Conservation (phyloP, 2,888 invertebrate genomes). For the Amiota mariae region DNA sequence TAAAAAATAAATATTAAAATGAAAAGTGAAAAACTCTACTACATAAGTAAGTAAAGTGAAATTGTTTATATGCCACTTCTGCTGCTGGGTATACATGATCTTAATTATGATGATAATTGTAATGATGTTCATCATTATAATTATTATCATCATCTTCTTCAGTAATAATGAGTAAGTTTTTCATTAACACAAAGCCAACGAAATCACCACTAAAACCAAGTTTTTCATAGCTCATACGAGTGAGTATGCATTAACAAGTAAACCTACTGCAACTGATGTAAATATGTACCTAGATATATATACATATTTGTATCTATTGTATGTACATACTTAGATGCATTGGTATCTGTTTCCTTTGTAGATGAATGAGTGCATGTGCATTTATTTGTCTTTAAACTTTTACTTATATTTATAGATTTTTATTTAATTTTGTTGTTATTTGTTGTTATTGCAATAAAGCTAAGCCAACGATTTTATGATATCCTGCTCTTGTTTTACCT, state of each 20-base stretch:
- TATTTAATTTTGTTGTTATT: constrained; percentile 24
- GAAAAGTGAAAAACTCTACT: constrained; percentile 52
- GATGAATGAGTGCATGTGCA: constrained; percentile 20
- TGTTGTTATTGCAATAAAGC: constrained; percentile 22
- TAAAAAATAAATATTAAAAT: constrained; percentile 12
- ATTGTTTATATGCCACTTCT: constrained; percentile 41
- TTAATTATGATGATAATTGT: background rate
- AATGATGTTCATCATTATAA: no score
- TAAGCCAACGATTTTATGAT: no score
- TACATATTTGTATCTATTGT: constrained; percentile 11
- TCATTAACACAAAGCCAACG: no score
- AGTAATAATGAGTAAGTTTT: no score
- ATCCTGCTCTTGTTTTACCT: constrained; percentile 44
- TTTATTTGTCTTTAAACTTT: constrained; percentile 50
- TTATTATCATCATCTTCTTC: background rate
- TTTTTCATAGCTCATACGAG: background rate
- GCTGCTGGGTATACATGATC: constrained; percentile 7
- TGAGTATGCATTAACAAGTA: no score
- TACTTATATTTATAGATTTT: constrained; percentile 28
- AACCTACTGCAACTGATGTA: no score
- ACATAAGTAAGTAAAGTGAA: constrained; percentile 67
- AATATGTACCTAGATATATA: no score
- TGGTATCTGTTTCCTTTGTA: constrained; percentile 34
- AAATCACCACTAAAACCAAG: background rate
- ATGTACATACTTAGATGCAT: constrained; percentile 33